Conservation (phyloP, 23 tunicate genomes). For the Halocynthia roretzi region DNA sequence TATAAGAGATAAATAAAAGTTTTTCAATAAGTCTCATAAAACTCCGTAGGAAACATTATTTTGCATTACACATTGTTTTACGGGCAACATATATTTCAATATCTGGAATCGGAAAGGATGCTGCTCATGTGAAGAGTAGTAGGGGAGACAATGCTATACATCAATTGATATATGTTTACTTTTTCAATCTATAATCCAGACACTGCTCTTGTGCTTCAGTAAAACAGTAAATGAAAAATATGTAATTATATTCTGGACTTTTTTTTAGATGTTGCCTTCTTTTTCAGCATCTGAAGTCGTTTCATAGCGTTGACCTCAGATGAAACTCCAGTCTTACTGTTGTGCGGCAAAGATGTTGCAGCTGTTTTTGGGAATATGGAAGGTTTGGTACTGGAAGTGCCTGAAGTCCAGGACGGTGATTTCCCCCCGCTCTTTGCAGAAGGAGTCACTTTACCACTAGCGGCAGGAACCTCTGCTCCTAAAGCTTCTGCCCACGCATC, state of each 20-base stretch:
- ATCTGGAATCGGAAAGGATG: too few relatives aligned
- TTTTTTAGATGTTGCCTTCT: slow-evolving; percentile 31
- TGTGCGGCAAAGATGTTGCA: not conserved
- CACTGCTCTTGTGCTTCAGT: too few relatives aligned
- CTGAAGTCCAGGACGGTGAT: not conserved
- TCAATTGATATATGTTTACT: too few relatives aligned
- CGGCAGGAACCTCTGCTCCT: slow-evolving; percentile 36
- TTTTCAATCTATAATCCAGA: too few relatives aligned
- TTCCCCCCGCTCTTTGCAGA: not conserved
- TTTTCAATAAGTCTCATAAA: too few relatives aligned
- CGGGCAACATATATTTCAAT: too few relatives aligned
- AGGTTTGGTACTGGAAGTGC: slow-evolving; percentile 1
- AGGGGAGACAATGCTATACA: too few relatives aligned
- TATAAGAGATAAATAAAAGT: too few relatives aligned
- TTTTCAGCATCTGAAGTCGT: slow-evolving; percentile 35
- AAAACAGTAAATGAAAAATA: too few relatives aligned
- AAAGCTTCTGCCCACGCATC: slow-evolving; percentile 80
- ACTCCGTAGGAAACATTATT: too few relatives aligned
- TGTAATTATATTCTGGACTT: slow-evolving; percentile 7
- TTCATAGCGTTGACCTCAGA: slow-evolving; percentile 24
- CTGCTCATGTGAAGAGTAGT: too few relatives aligned
- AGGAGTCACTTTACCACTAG: slow-evolving; percentile 11
- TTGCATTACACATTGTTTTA: too few relatives aligned
- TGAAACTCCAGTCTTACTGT: not conserved
- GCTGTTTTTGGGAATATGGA: slow-evolving; percentile 19